A percentile compares a stretch with the other conserved stretches of the same genome.
Conservation (phyloP, 1,140 invertebrate species). For the Neuroterus valhalla region DNA sequence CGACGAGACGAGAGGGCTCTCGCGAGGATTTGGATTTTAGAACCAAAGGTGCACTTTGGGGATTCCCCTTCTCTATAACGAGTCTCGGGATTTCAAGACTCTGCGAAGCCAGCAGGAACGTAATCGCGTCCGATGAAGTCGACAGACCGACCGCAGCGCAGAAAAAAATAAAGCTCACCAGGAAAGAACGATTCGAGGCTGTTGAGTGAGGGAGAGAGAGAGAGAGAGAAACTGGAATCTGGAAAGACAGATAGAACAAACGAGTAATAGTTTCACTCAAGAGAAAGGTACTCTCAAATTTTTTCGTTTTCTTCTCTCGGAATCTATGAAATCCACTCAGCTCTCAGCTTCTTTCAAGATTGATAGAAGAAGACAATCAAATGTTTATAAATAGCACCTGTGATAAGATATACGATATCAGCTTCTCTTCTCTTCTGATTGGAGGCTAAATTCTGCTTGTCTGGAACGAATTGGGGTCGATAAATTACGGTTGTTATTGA, state of each 20-base stretch:
- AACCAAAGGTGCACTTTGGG: conserved; percentile 37
- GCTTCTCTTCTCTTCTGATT: not conserved
- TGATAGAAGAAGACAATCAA: conserved; percentile 6
- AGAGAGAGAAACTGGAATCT: not conserved
- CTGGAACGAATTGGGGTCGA: too few species aligned
- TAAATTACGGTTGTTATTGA: too few species aligned
- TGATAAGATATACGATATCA: not conserved
- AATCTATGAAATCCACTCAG: not conserved
- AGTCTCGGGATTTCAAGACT: conserved; percentile 38
- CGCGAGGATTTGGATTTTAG: conserved; percentile 13
- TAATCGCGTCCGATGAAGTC: conserved; percentile 34
- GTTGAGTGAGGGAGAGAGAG: not conserved
- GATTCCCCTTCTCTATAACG: conserved; percentile 34
- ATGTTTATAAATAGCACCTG: not conserved
- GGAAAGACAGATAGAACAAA: not conserved
- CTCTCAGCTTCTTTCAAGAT: conserved; percentile 4
- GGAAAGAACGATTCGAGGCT: not conserved
- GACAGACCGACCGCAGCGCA: not conserved
- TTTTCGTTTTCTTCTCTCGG: not conserved
- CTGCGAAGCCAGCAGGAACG: conserved; percentile 38
- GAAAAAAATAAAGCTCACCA: not conserved
- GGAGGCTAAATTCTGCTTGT: not conserved
- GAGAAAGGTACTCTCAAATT: conserved; percentile 5
- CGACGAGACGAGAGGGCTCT: conserved; percentile 34
- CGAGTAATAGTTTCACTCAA: not conserved